Base-by-base conservation (phyloP, 1,140 invertebrate species). In the Megalonaias nervosa region DNA sequence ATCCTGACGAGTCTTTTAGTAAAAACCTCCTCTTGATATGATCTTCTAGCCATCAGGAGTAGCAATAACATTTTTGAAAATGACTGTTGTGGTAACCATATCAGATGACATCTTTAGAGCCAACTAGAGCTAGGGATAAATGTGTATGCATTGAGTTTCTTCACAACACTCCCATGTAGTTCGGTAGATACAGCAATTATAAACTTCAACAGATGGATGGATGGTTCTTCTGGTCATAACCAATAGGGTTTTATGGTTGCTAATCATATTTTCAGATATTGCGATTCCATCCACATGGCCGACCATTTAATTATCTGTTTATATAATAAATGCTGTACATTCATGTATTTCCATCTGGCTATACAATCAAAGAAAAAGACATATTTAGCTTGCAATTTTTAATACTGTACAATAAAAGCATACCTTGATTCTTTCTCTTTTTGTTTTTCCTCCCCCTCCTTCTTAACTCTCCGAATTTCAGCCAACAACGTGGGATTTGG, bases 401-500 rank as follows among this genome's bases (percentile, higher is more conserved):
- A 65, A 76, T 21, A 38, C 26, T 59, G 38, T 31, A 31, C 64
- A 62, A 56, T 21, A 31, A 23, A 61, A 59, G 74, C 75, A 76
- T 81, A 82, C 71, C 67, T 58, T 70, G 76, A 79, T 58, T 76
- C 81, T 60, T 73, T 80, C 38, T 83, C 81, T 72, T 67, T 77
- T 62, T 80, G 77, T 68, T 61, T 69, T 38, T 83, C 81, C 16
- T 84, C 82, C 67, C 81, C 75, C 64, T 75, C 75, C 65, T 84
- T 85, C 23, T 80, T 79, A 21, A 69, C 68, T n/a, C 78, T 38
- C 55, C 80, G 82, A 62, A 83, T 83, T 59, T 79, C 71, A 17
- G 70, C 75, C 14, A 70, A 68, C 15, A 84, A 48, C 56, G 84
- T 71, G 26, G 83, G 80, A 65, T 80, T 82, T 31, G 86, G 86